Evolutionary conservation across 35 echinoderm and acorn worm species (phyloP).

Genomic region (Ptychodera flava): DNA sequence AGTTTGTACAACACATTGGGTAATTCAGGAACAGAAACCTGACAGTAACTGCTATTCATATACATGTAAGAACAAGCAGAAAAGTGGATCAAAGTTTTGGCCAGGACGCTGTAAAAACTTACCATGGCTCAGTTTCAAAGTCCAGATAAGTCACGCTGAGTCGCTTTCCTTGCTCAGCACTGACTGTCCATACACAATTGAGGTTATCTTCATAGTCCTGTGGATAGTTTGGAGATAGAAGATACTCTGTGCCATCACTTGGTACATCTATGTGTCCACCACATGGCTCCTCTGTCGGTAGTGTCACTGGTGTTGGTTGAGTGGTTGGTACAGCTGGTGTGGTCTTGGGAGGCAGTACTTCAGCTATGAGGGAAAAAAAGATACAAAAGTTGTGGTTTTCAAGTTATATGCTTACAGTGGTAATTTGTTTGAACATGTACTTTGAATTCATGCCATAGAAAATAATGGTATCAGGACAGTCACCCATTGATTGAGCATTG

Average conservation of each 20-base stretch:
- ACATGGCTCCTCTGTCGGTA: neutral
- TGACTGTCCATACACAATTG: slow-evolving; percentile 73
- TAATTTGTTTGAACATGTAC: no score
- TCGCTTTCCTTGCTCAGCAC: slow-evolving; percentile 36
- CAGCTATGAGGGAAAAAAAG: neutral
- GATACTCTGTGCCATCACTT: neutral
- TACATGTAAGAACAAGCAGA: no score
- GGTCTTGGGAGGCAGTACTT: neutral
- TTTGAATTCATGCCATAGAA: no score
- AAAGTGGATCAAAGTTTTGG: no score
- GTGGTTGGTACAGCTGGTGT: neutral
- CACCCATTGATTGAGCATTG: no score
- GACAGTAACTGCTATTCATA: no score
- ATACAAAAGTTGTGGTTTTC: no score
- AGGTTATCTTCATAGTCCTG: slow-evolving; percentile 68
- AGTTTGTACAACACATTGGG: no score
- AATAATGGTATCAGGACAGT: no score
- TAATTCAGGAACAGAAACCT: no score
- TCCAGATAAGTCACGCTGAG: slow-evolving; percentile 50
- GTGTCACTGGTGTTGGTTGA: neutral
- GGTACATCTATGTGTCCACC: neutral
- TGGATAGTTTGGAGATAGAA: slow-evolving; percentile 59
- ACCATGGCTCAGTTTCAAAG: slow-evolving; percentile 36
- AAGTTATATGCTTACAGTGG: no score
- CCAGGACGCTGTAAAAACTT: neutral